Evolutionary conservation across 2,797 vertebrate species (phyloP), one percentile per base, ranked within the genome.

Genomic region (Heliangelus exortis): DNA sequence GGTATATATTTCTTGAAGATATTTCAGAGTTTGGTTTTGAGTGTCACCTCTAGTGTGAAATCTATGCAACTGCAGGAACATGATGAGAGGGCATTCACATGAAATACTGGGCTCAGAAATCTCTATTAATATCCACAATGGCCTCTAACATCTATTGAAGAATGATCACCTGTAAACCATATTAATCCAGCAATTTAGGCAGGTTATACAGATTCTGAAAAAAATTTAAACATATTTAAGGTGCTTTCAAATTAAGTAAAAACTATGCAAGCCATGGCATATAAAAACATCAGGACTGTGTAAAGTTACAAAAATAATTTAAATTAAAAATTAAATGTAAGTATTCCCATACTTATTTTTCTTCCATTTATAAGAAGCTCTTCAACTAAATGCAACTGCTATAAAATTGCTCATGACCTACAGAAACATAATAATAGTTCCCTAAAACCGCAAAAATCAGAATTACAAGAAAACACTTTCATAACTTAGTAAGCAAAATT

Each of bases 211-310:
- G 12, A 2, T 58, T 31, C 58, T 68, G 39, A 89, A 78, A 87
- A 62, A 41, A 51, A 59, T 51, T 55, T 51, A 20, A 54, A 67
- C 4, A 17, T 3, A 69, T 25, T 28, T 21, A 61, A 20, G 11
- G 33, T 45, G 2, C 29, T 66, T 79, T 68, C 7, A 65, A 33
- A 68, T 29, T 45, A 59, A 81, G 3, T 17, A 63, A 90, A 91
- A 65, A 21, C 0, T 1, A 12, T 47, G 12, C 2, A 54, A 82
- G 2, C 4, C 13, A 39, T 34, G 8, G 20, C 17, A 68, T 12
- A 48, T 10, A 3, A 68, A 90, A 71, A 48, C 6, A 28, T 23
- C 9, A 69, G 5, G 55, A 61, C 12, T 8, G 8, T 12, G 20
- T 31, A 83, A 90, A 63, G 0, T 74, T 50, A 23, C 3, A 3